Evolutionary conservation across 2,888 invertebrate species (phyloP).

Genomic region (Dryadula phaetusa): DNA sequence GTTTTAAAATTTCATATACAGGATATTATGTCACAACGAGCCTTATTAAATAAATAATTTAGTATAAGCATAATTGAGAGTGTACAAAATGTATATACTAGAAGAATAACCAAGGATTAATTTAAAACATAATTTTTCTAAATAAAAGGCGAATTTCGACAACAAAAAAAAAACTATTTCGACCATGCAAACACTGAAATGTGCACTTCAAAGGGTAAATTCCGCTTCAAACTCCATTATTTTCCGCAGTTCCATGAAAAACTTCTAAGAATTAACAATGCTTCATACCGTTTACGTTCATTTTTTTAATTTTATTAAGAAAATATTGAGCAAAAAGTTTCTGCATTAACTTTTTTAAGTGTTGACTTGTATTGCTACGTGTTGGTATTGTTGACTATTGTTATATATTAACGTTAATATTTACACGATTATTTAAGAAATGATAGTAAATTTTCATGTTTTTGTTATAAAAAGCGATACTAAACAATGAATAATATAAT

Average conservation of each 20-base stretch:
- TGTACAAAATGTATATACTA: too few relatives aligned
- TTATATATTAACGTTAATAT: too few relatives aligned
- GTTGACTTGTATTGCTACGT: neutral
- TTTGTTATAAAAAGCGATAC: too few relatives aligned
- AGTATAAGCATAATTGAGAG: too few relatives aligned
- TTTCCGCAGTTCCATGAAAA: constrained; percentile 14
- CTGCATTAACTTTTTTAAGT: neutral
- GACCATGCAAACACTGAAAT: constrained; percentile 22
- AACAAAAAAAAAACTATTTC: neutral
- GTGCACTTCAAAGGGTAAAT: constrained; percentile 26
- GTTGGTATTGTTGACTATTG: neutral
- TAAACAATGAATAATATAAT: too few relatives aligned
- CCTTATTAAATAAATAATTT: too few relatives aligned
- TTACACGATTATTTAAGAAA: too few relatives aligned
- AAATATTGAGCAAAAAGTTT: constrained; percentile 7
- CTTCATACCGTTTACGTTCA: constrained; percentile 10
- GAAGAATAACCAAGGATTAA: too few relatives aligned
- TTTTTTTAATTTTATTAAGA: constrained; percentile 11
- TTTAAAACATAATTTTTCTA: too few relatives aligned
- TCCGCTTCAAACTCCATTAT: constrained; percentile 22
- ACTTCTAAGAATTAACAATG: constrained; percentile 24
- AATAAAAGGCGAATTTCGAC: neutral
- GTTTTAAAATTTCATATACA: too few relatives aligned
- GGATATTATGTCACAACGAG: too few relatives aligned
- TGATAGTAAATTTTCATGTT: too few relatives aligned